Percentiles rank a stretch among this genome's conserved stretches.
These are phyloP conservation scores for Ophioninae sp. DNA, from an alignment of 2,888 invertebrate genomes.

Conservation along the genomic window DNA sequence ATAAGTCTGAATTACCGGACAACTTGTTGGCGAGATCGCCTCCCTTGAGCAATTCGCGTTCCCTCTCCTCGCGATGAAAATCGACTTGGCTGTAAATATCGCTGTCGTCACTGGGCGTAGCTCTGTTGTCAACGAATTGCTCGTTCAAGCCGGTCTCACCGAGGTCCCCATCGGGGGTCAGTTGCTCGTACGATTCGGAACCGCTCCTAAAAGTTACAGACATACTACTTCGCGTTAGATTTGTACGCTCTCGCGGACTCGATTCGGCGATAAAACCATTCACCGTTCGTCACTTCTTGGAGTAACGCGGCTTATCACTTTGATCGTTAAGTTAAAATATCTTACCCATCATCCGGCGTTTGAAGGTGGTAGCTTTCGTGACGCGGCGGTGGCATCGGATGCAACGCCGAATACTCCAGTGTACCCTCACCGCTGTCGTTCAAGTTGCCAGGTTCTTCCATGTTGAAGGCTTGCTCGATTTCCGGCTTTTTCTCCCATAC, in stretches of 20 bases:
- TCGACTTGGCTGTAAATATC: constrained; percentile 86
- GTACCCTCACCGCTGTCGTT: constrained; percentile 88
- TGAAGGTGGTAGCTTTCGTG: constrained; percentile 90
- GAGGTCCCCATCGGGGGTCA: constrained; percentile 82
- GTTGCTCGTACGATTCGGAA: constrained; percentile 84
- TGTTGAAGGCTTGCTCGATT: constrained; percentile 95
- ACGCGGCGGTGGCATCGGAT: constrained; percentile 89
- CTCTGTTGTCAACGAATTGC: constrained; percentile 78
- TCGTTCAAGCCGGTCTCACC: constrained; percentile 78
- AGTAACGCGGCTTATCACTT: constrained; percentile 28
- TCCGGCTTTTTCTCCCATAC: constrained; percentile 98
- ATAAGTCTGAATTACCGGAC: constrained; percentile 71
- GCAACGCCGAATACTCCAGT: constrained; percentile 83
- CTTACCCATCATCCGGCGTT: constrained; percentile 83
- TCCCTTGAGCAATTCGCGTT: constrained; percentile 74
- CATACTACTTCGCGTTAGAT: constrained; percentile 81
- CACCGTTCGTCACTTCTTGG: not conserved
- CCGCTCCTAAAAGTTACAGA: constrained; percentile 82
- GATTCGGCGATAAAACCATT: not conserved
- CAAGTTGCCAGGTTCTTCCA: constrained; percentile 87
- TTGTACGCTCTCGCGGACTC: constrained; percentile 47
- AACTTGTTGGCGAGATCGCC: constrained; percentile 78
- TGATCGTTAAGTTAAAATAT: constrained; percentile 66
- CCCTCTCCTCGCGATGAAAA: constrained; percentile 84
- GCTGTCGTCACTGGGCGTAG: constrained; percentile 85